These are phyloP conservation scores for Enteromius unitaeniatus DNA, from an alignment of 2,797 vertebrate genomes.

Conservation along the genomic window DNA sequence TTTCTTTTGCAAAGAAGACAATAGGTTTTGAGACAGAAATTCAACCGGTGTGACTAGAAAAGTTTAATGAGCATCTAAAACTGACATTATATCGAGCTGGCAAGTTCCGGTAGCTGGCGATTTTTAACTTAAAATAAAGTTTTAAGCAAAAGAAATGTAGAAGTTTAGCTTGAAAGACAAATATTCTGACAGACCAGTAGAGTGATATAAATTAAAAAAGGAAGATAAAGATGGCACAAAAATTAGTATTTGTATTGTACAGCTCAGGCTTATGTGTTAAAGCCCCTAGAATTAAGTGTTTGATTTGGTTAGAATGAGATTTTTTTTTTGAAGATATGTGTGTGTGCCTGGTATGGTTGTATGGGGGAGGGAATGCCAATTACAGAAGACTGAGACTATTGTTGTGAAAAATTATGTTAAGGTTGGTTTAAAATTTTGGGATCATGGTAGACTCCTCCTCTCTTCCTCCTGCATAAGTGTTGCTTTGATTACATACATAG, in stretches of 20 bases:
- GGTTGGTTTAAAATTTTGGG: neutral
- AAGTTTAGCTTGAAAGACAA: neutral
- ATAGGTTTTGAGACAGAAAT: neutral
- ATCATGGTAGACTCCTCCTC: neutral
- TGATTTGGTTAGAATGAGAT: neutral
- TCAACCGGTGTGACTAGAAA: neutral
- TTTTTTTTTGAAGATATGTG: neutral
- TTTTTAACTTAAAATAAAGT: neutral
- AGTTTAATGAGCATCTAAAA: neutral
- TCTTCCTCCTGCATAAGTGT: neutral
- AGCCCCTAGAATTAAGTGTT: conserved; percentile 11
- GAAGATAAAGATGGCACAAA: neutral
- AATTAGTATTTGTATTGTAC: conserved; percentile 32
- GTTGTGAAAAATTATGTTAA: neutral
- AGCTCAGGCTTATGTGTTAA: conserved; percentile 14
- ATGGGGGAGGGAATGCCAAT: neutral
- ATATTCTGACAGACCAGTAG: neutral
- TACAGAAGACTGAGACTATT: neutral
- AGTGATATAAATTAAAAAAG: conserved; percentile 2
- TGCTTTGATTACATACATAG: neutral
- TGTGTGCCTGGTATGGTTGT: neutral
- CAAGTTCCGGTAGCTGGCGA: neutral
- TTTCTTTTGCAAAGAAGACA: neutral
- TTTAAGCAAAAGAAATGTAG: neutral
- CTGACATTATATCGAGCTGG: neutral